A percentile compares a stretch with the other conserved stretches of the same genome.
These are phyloP conservation scores for Entosphenus tridentatus DNA, from an alignment of 2,113 vertebrate genomes.

Conservation along the genomic window DNA sequence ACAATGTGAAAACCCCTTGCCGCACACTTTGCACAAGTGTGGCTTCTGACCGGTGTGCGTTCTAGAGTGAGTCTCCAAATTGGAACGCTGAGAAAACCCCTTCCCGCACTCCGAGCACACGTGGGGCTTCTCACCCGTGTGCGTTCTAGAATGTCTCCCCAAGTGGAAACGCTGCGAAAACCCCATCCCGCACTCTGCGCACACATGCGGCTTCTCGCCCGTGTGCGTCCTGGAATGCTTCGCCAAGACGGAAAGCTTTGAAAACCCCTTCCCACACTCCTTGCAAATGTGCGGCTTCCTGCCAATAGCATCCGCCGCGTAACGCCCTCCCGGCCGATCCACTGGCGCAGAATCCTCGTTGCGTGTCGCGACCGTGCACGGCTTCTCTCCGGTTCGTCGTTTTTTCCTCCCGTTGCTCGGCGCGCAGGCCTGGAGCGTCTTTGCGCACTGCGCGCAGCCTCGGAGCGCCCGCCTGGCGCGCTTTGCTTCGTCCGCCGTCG, in stretches of 20 bases:
- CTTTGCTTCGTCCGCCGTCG: no score
- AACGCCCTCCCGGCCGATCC: no score
- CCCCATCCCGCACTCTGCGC: constrained; percentile 1
- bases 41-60: background rate
- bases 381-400: no score
- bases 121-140: constrained; percentile 2
- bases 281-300: background rate
- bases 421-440: no score
- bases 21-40: background rate
- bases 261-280: background rate
- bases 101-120: constrained; percentile 2
- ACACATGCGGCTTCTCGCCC: background rate
- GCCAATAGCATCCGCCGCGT: background rate
- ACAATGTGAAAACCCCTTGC: background rate
- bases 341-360: no score
- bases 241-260: background rate
- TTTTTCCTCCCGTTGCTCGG: no score
- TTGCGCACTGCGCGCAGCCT: no score
- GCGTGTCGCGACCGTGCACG: no score
- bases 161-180: background rate
- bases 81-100: background rate
- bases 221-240: constrained; percentile 1
- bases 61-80: background rate
- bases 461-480: no score
- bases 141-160: background rate